Evolutionary conservation across 2,888 invertebrate genomes (phyloP), one percentile per base, ranked within the genome.

Genomic region (Lacanobia wlatinum): DNA sequence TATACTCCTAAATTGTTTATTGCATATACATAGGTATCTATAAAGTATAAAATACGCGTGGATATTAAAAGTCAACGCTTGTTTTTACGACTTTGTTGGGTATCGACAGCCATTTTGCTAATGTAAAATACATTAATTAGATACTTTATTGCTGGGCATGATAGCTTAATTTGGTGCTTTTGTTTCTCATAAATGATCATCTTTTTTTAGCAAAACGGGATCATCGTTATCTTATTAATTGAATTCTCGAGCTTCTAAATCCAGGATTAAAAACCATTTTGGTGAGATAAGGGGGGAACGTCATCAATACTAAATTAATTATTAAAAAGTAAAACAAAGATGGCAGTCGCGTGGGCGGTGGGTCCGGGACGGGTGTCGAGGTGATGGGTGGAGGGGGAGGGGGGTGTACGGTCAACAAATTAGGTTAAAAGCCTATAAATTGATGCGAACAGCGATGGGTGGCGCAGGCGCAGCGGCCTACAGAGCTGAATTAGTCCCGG

Each of bases 381-480:
- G n/a, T 16, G 43, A 23, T 18, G 64, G 18, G 64, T 76, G 72
- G 72, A 6, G 80, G 82, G 80, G 82, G 78, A 23, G 34, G 21
- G 23, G 82, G 82, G 80, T 80, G 88, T 88, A 88, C 87, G 87
- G 87, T 86, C 93, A 94, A 95, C 95, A 95, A 96, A 96, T 96
- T 95, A 95, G 94, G 93, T 93, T 95, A 95, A 95, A 95, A 95
- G 95, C 94, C 94, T 94, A 96, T 95, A 95, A 96, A 95, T 95
- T 93, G 93, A 94, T 93, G 94, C 93, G 92, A 93, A 92, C 93
- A 92, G 92, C 92, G 88, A 90, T 95, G 95, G 95, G 96, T 95
- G 95, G 95, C 93, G 92, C 92, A 88, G 92, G 89, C 93, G 90
- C 92, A 91, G 84, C 90, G 89, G 89, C 87, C 89, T 91, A 93